phyloP scores from a whole-genome alignment of 2,113 vertebrate genomes.

The Actenoides hombroni region DNA sequence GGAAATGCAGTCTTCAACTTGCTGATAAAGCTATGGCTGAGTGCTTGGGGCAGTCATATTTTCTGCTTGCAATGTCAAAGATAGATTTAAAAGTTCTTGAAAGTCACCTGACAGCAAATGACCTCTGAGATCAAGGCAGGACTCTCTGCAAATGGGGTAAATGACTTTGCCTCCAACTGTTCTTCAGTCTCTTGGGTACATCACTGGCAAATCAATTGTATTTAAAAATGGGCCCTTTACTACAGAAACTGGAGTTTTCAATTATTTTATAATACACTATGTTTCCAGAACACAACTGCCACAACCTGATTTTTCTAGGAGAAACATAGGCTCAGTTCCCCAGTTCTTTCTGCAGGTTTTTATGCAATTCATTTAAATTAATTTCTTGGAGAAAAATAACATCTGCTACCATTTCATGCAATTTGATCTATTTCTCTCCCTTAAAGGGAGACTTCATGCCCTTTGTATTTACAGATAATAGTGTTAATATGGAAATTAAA shows the following conservation, averaged over 20 bases:
- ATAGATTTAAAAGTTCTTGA: slow-evolving; percentile 14
- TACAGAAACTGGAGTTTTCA: not conserved
- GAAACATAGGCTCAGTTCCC: not conserved
- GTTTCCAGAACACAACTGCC: not conserved
- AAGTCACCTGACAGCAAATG: not conserved
- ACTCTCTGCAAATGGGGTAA: not conserved
- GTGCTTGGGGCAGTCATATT: not conserved
- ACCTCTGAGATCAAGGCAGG: not conserved
- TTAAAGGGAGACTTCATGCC: slow-evolving; percentile 16
- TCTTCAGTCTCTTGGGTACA: not conserved
- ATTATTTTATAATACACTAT: not conserved
- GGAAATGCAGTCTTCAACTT: not conserved
- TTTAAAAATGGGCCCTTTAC: slow-evolving; percentile 11
- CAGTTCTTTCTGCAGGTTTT: not conserved
- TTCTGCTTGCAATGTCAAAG: not conserved
- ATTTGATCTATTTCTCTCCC: slow-evolving; percentile 1
- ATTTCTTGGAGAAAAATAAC: slow-evolving; percentile 51
- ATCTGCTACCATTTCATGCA: slow-evolving; percentile 38
- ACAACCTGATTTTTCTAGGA: slow-evolving; percentile 40
- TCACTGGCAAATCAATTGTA: not conserved
- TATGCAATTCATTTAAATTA: slow-evolving; percentile 41
- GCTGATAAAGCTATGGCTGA: not conserved
- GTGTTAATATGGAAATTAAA: slow-evolving; percentile 44
- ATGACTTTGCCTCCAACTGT: not conserved
- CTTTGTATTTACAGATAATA: slow-evolving; percentile 43